A percentile compares a stretch with the other conserved stretches of the same genome.
Evolutionary conservation across 2,888 invertebrate genomes (phyloP).

Genomic region (Agriopis leucophaearia): DNA sequence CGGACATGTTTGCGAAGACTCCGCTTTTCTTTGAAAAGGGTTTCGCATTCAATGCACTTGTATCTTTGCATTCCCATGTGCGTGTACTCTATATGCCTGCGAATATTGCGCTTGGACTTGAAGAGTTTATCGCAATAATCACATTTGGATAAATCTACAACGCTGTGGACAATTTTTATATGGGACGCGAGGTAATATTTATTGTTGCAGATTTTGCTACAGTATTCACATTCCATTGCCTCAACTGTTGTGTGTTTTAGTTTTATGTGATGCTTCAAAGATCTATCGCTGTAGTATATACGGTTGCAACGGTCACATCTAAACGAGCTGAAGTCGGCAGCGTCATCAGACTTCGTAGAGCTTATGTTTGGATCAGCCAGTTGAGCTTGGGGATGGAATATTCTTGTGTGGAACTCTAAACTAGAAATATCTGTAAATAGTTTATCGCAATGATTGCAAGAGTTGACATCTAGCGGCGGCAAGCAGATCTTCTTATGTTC

Average conservation of each 20-base stretch:
- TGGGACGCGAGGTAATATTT: slow-evolving; percentile 75
- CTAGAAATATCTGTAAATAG: slow-evolving; percentile 73
- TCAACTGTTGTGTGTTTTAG: slow-evolving; percentile 71
- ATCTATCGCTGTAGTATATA: slow-evolving; percentile 71
- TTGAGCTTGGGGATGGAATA: slow-evolving; percentile 75
- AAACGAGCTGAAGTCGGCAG: slow-evolving; percentile 51
- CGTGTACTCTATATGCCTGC: slow-evolving; percentile 73
- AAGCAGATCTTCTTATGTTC: slow-evolving; percentile 68
- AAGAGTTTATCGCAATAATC: slow-evolving; percentile 76
- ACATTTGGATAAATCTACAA: slow-evolving; percentile 68
- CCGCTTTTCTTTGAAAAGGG: slow-evolving; percentile 75
- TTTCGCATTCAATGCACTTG: slow-evolving; percentile 76
- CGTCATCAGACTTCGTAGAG: slow-evolving; percentile 58
- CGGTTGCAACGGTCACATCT: slow-evolving; percentile 68
- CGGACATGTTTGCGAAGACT: slow-evolving; percentile 75
- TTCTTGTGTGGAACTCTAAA: slow-evolving; percentile 69
- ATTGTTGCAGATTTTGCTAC: slow-evolving; percentile 71
- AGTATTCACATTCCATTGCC: slow-evolving; percentile 64
- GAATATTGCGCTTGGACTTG: slow-evolving; percentile 73
- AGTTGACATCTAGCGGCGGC: slow-evolving; percentile 65
- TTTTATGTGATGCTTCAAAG: slow-evolving; percentile 73
- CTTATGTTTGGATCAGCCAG: slow-evolving; percentile 66
- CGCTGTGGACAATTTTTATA: slow-evolving; percentile 71
- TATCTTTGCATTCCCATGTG: slow-evolving; percentile 74
- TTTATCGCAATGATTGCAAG: slow-evolving; percentile 72